Evolutionary conservation across 2,113 vertebrate genomes (phyloP).

Genomic region (Nyctereutes procyonoides): DNA sequence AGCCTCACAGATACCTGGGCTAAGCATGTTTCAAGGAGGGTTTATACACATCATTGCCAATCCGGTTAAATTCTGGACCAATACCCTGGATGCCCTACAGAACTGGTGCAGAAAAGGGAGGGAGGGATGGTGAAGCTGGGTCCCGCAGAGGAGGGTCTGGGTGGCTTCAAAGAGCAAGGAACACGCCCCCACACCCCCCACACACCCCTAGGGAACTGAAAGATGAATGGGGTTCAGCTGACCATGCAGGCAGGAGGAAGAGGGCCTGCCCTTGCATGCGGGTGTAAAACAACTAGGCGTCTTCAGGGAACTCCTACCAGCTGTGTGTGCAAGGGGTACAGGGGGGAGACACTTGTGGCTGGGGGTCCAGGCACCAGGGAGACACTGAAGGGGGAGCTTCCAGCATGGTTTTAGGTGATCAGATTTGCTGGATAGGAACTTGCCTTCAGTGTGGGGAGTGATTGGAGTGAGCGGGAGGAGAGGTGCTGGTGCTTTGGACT

Average conservation of each 20-base stretch:
- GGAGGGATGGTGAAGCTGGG: neutral
- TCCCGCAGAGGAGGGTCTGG: neutral
- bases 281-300: neutral
- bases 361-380: neutral
- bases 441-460: neutral
- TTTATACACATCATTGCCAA: neutral
- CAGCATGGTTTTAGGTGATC: neutral
- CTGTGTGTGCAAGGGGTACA: neutral
- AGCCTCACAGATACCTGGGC: neutral
- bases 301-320: neutral
- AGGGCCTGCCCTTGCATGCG: neutral
- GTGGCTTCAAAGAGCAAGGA: neutral
- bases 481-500: neutral
- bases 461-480: neutral
- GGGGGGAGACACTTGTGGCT: accelerated
- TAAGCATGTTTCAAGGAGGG: too few relatives aligned
- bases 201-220: neutral
- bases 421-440: neutral
- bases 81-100: neutral
- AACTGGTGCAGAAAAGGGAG: neutral
- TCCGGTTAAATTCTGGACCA: neutral
- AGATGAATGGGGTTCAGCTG: neutral
- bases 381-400: neutral
- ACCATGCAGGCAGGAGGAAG: too few relatives aligned
- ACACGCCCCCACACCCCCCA: too few relatives aligned